These are phyloP conservation scores for Fratercula arctica DNA, from an alignment of 2,797 vertebrate genomes.

Conservation along the genomic window DNA sequence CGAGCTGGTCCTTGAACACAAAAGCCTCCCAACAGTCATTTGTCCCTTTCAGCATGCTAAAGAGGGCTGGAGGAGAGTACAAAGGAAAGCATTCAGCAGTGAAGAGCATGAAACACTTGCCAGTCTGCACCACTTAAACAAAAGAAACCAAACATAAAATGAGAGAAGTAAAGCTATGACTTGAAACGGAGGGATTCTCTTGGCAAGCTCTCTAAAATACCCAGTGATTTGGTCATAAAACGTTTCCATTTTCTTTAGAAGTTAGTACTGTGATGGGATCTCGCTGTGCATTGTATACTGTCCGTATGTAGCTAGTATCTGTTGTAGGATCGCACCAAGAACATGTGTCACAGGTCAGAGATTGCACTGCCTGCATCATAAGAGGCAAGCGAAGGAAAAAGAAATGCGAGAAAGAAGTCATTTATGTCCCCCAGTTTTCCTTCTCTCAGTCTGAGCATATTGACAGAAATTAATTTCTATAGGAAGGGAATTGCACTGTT, in stretches of 20 bases:
- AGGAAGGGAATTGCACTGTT: slow-evolving; percentile 40
- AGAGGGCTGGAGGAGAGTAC: not conserved
- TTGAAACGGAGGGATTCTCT: slow-evolving; percentile 10
- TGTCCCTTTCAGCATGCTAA: slow-evolving; percentile 21
- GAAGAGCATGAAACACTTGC: slow-evolving; percentile 5
- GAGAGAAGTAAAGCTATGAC: slow-evolving; percentile 9
- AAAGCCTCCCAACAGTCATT: not conserved
- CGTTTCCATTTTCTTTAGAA: not conserved
- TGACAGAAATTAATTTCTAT: slow-evolving; percentile 51
- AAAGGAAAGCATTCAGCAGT: slow-evolving; percentile 48
- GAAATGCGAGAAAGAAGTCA: not conserved
- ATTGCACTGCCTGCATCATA: not conserved
- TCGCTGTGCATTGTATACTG: not conserved
- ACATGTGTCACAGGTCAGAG: not conserved
- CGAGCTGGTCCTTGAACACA: not conserved
- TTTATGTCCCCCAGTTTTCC: not conserved
- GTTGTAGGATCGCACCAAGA: not conserved
- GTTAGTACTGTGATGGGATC: not conserved
- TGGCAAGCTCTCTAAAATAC: slow-evolving; percentile 7
- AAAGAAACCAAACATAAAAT: slow-evolving; percentile 31
- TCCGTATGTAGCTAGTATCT: not conserved
- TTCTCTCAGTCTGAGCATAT: not conserved
- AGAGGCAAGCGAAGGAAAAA: not conserved
- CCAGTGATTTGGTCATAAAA: slow-evolving; percentile 2
- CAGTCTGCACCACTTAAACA: slow-evolving; percentile 24